phyloP scores from a whole-genome alignment of 1,140 invertebrate species.

The Myzus persicae region DNA sequence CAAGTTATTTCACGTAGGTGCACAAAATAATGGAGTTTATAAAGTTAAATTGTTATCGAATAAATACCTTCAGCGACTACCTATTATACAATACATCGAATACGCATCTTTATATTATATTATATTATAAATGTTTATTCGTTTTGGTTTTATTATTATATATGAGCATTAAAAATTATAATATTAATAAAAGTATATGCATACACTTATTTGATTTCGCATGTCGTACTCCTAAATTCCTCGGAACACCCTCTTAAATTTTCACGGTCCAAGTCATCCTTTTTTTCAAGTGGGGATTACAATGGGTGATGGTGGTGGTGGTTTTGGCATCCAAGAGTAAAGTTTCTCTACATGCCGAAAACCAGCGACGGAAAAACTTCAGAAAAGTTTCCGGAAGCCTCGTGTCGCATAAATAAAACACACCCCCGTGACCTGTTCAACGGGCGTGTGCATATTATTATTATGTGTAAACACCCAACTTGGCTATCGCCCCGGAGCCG shows the following conservation, averaged over 20 bases:
- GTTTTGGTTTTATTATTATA: background rate
- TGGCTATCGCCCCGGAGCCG: background rate
- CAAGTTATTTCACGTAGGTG: background rate
- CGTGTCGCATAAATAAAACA: constrained; percentile 21
- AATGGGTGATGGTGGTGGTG: background rate
- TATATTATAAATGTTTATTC: background rate
- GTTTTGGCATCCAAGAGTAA: background rate
- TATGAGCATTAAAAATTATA: background rate
- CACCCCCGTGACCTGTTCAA: background rate
- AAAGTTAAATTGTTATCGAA: background rate
- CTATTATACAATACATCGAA: background rate
- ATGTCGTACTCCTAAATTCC: background rate
- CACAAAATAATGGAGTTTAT: background rate
- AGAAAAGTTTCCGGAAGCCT: background rate
- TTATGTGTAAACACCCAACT: constrained; percentile 27
- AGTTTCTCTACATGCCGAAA: background rate
- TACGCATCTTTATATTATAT: too few species aligned
- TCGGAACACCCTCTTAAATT: background rate
- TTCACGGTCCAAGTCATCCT: background rate
- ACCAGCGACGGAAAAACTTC: background rate
- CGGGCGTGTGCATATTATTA: background rate
- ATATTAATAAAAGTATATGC: background rate
- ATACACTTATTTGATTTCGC: background rate
- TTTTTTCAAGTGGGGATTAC: background rate
- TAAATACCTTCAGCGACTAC: background rate